Evolutionary conservation across 2,797 vertebrate genomes (phyloP).

Genomic region (Acrocephalus scirpaceus): DNA sequence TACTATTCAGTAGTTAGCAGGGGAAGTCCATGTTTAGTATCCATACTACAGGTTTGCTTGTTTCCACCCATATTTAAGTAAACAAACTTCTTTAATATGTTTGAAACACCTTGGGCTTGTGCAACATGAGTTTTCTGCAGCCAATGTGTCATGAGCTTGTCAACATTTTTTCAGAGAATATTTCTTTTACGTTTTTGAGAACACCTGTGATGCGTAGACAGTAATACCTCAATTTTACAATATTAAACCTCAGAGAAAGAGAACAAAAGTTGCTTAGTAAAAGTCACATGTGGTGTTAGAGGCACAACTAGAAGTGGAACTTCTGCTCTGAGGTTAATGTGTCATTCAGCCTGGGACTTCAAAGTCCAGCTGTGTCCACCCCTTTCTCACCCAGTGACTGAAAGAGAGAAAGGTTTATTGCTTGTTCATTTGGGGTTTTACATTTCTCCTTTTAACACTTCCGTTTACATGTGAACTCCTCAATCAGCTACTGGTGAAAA

Average conservation of each 20-base stretch:
- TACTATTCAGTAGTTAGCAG: neutral
- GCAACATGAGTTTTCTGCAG: neutral
- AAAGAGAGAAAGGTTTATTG: neutral
- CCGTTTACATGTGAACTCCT: neutral
- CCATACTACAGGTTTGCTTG: neutral
- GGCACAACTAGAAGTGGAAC: neutral
- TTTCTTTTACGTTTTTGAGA: neutral
- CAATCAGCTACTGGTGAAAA: neutral
- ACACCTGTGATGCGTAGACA: neutral
- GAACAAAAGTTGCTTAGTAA: neutral
- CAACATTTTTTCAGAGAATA: neutral
- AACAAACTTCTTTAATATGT: neutral
- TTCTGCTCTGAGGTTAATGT: neutral
- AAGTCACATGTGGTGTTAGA: neutral
- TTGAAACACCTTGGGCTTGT: neutral
- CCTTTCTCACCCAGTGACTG: neutral
- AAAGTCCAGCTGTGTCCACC: neutral
- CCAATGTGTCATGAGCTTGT: neutral
- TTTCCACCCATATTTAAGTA: neutral
- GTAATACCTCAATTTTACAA: neutral
- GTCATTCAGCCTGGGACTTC: neutral
- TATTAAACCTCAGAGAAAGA: neutral
- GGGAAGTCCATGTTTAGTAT: neutral
- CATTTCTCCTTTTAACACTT: neutral
- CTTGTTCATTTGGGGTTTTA: neutral